phyloP scores from a whole-genome alignment of 2,888 invertebrate genomes.

The Volucella bombylans region DNA sequence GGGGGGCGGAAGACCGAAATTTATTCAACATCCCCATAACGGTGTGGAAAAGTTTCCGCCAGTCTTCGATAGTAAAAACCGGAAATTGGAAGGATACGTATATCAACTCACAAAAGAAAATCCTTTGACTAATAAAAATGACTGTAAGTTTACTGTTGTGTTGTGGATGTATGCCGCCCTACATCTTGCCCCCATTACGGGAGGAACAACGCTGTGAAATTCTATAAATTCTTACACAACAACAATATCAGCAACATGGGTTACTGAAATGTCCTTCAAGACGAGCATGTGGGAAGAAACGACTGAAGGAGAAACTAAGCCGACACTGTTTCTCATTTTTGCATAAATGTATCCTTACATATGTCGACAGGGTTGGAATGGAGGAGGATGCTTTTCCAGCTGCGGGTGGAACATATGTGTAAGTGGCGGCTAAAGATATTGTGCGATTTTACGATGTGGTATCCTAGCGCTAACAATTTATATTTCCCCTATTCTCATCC shows the following conservation, averaged over 20 bases:
- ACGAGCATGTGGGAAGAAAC: not conserved
- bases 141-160: not conserved
- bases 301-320: conserved; percentile 32
- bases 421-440: conserved; percentile 44
- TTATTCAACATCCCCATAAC: conserved; percentile 49
- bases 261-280: conserved; percentile 18
- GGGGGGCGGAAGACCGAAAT: conserved; percentile 30
- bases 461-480: conserved; percentile 55
- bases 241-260: conserved; percentile 1
- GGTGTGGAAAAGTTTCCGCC: conserved; percentile 41
- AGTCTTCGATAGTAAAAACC: conserved; percentile 60
- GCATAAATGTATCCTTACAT: conserved; percentile 33
- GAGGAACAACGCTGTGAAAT: conserved; percentile 15
- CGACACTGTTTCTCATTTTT: conserved; percentile 57
- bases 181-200: too few relatives aligned
- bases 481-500: conserved; percentile 18
- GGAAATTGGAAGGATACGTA: conserved; percentile 39
- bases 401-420: conserved; percentile 38
- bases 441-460: conserved; percentile 60
- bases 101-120: conserved; percentile 45
- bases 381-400: not conserved
- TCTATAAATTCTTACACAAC: conserved; percentile 36
- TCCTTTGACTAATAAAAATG: conserved; percentile 55
- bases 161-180: not conserved
- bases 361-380: not conserved